Evolutionary conservation across 92 coral and sea anemone genomes (phyloP).

Genomic region (Phenganax stokvisi): DNA sequence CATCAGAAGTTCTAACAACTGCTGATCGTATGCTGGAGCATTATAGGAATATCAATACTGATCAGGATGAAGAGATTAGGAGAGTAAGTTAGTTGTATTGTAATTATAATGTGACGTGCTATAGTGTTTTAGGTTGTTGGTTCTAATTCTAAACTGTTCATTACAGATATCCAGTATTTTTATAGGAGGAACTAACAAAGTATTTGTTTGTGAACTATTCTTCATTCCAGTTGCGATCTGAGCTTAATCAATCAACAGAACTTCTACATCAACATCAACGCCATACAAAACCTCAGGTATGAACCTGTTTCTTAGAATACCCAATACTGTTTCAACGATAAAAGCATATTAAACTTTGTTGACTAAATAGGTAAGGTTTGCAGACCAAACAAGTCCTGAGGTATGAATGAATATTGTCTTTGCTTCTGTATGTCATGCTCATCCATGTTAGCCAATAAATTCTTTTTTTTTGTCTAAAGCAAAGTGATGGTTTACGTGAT

Average conservation of each 20-base stretch:
- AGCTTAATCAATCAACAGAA: slow-evolving; percentile 86
- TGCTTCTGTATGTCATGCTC: neutral
- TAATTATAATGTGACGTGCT: neutral
- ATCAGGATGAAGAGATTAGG: slow-evolving; percentile 95
- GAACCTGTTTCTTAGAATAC: no score
- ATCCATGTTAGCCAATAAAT: neutral
- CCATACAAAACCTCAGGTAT: slow-evolving; percentile 78
- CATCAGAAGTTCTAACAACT: slow-evolving; percentile 93
- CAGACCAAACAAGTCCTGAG: slow-evolving; percentile 26
- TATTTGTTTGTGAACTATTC: neutral
- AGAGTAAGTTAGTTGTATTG: slow-evolving; percentile 50
- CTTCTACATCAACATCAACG: slow-evolving; percentile 65
- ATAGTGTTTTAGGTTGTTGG: no score
- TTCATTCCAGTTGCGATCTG: slow-evolving; percentile 62
- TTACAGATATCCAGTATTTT: no score
- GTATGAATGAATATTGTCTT: neutral
- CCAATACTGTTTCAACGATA: no score
- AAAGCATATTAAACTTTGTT: neutral
- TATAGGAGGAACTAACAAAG: neutral
- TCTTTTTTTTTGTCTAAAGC: neutral
- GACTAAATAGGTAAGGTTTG: slow-evolving; percentile 19
- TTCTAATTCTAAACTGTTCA: no score
- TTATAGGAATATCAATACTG: slow-evolving; percentile 88
- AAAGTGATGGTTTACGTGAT: slow-evolving; percentile 57
- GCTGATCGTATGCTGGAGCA: slow-evolving; percentile 99